Base-by-base conservation (phyloP, 2,888 invertebrate genomes). In the Zele albiditarsus region DNA sequence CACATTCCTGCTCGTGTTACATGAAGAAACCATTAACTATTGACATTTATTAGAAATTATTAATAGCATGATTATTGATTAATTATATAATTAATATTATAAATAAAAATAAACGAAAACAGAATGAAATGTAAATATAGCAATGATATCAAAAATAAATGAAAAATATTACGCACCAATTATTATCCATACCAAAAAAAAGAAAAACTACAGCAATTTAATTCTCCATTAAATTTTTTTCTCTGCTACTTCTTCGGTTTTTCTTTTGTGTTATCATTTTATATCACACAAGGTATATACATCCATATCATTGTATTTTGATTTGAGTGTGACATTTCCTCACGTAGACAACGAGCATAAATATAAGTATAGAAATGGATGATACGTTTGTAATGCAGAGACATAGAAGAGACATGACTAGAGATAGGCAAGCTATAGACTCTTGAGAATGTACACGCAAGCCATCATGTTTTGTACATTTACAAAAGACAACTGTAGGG, bases 351-450 rank as follows among this genome's bases (percentile, higher is more conserved):
- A 63, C 63, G 49, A 25, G 57, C 53, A 57, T 58, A 75, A 75
- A 71, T 67, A 63, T 27, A 23, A 5, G 38, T 31, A 31, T 46
- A 53, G 57, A 28, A 27, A 27, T 49, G 75, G 71, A 67, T 71
- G 75, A 75, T 75, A 75, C 75, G 58, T 66, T 71, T 71, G 75
- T 71, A 38, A 75, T 58, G 67, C 25, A 49, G 57, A 46, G 31
- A 71, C 67, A 53, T 62, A 71, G 65, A 33, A 58, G 31, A 63
- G 69, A 53, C 20, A 53, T 63, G 33, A 58, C 49, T 74, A 65
- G 70, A 71, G 75, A 75, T 75, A 75, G 67, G 75, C 46, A 75
- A 71, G 67, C 71, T 60, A 53, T 53, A 53, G 49, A 53, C 67
- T 66, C 65, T 46, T 33, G 60, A 23, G 69, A 42, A 57, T 69